Evolutionary conservation across 2,113 vertebrate species (phyloP), one percentile per base, ranked within the genome.

Genomic region (Albula goreensis): DNA sequence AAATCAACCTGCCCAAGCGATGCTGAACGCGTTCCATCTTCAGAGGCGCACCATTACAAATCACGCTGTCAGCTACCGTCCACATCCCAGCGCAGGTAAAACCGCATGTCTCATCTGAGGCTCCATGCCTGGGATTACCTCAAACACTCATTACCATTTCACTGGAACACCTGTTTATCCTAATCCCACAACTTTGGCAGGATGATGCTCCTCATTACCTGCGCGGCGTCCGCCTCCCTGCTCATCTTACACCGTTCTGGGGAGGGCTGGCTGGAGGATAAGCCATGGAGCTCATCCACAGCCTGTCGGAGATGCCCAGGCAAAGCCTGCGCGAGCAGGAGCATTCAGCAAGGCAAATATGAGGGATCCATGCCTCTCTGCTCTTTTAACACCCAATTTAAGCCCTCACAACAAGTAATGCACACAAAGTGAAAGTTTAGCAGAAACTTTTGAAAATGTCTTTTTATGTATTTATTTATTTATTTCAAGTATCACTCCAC

Each of bases 141-240:
- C 48, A 80, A 85, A 80, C 52, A 60, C 78, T n/a, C 78, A 80
- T 85, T 85, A 85, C 77, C 31, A 85, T 85, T 80, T 85, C 50
- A 53, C 22, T 80, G 53, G n/a, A 80, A 78, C 84, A 85, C 84
- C 78, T 80, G 84, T 85, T 85, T 85, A 60, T 85, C 84, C 80
- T 80, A 85, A 80, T 85, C 78, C 6, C 6, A 84, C 70, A 84
- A n/a, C 50, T 77, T 77, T 85, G 84, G 53, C 53, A 63, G 77
- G 78, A 85, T 85, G 78, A 85, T 48, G 31, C 63, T 41, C 53
- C 78, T 85, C 79, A 52, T 85, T 79, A 85, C 52, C 78, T 25
- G 4, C 52, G 41, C 63, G 78, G 78, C 84, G 80, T 56, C 77
- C 19, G 50, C 78, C 19, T 57, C 53, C 53, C 60, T 49, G 78